Evolutionary conservation across 92 coral and sea anemone species (phyloP).

Genomic region (Porites cylindrica): DNA sequence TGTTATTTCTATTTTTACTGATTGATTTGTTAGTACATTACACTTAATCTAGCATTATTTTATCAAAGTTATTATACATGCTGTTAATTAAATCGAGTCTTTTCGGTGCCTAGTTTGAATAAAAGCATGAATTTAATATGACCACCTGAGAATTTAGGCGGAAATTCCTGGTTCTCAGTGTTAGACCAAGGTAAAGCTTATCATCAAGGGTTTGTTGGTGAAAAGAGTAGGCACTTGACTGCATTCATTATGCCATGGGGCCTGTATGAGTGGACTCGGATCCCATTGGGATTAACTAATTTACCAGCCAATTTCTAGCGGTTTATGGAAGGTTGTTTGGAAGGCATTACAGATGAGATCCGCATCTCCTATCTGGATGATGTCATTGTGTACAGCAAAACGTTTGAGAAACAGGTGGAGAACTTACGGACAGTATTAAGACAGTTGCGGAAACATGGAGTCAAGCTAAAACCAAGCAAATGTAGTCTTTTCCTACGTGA

Average conservation of each 20-base stretch:
- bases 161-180: constrained; percentile 44
- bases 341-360: constrained; percentile 45
- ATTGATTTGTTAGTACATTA: no score
- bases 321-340: constrained; percentile 63
- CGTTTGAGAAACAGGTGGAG: constrained; percentile 65
- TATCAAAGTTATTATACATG: no score
- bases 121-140: no score
- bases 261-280: constrained; percentile 51
- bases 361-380: constrained; percentile 63
- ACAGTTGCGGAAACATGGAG: constrained; percentile 35
- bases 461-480: constrained; percentile 39
- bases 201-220: constrained; percentile 37
- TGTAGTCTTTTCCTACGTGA: constrained; percentile 49
- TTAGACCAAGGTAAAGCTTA: constrained; percentile 42
- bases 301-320: constrained; percentile 57
- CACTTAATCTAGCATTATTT: no score
- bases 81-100: no score
- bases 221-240: constrained; percentile 37
- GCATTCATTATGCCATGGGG: constrained; percentile 58
- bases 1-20: no score
- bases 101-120: no score
- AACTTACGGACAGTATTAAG: constrained; percentile 44
- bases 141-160: constrained; percentile 38
- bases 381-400: constrained; percentile 46
- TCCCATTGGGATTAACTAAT: constrained; percentile 50